These are phyloP conservation scores for Cyanoramphus novaezelandiae DNA, from an alignment of 2,113 vertebrate species.

Conservation along the genomic window DNA sequence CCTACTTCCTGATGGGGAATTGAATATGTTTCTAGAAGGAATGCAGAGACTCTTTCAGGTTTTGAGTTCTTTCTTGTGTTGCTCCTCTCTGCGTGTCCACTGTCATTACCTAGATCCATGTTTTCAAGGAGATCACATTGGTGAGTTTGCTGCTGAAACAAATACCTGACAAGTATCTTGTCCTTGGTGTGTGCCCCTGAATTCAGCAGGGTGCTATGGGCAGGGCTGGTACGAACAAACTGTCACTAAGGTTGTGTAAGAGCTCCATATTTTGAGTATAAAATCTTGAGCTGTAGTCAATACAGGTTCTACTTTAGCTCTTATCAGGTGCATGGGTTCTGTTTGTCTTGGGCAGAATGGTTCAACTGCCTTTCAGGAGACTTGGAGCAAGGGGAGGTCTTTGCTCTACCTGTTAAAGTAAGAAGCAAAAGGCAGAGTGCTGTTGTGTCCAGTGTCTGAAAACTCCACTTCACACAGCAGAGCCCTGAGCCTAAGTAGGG, in stretches of 20 bases:
- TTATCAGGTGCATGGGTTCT: background rate
- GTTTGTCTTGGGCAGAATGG: background rate
- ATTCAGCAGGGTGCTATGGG: background rate
- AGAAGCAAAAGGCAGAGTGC: background rate
- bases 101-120: background rate
- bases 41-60: background rate
- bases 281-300: background rate
- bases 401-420: background rate
- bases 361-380: background rate
- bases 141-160: background rate
- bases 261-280: background rate
- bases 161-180: background rate
- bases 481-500: background rate
- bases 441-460: background rate
- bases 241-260: background rate
- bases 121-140: background rate
- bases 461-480: background rate
- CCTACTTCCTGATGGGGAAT: background rate
- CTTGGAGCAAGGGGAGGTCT: too few species aligned
- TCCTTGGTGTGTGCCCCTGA: too few species aligned
- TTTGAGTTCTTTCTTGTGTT: background rate
- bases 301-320: background rate
- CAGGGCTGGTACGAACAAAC: background rate
- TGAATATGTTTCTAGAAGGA: background rate
- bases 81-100: fast-evolving